phyloP scores from a whole-genome alignment of 2,113 vertebrate genomes.

The Barnardius zonarius region DNA sequence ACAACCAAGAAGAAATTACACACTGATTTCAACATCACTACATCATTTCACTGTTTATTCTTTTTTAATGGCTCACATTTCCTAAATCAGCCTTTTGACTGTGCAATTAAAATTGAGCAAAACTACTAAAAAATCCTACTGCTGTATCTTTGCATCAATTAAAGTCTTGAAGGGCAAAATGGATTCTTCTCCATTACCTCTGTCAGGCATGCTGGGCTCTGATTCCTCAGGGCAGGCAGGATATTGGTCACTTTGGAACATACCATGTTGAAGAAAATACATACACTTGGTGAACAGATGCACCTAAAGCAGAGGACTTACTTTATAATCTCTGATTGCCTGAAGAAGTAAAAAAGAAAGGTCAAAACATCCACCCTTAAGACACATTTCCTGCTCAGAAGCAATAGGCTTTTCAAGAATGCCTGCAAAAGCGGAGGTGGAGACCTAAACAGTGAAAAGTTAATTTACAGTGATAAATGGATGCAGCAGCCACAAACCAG shows the following conservation, averaged over 20 bases:
- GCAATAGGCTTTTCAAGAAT: not conserved
- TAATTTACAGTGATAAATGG: not conserved
- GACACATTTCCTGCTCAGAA: not conserved
- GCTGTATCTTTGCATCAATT: not conserved
- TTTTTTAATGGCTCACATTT: constrained; percentile 15
- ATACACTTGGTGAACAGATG: not conserved
- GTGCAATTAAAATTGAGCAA: not conserved
- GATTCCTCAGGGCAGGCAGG: not conserved
- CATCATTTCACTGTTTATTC: not conserved
- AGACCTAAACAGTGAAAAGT: not conserved
- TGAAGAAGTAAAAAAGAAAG: not conserved
- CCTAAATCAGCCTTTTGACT: not conserved
- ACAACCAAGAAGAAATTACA: not conserved
- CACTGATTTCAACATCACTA: not conserved
- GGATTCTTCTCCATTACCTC: not conserved
- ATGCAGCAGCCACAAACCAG: not conserved
- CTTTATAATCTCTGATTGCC: not conserved
- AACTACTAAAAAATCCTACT: not conserved
- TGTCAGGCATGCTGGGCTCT: not conserved
- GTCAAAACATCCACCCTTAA: not conserved
- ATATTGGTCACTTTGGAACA: not conserved
- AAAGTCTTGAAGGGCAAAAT: not conserved
- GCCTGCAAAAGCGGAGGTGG: not conserved
- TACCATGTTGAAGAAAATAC: not conserved
- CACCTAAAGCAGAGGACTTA: not conserved